Evolutionary conservation across 2,888 invertebrate genomes (phyloP).

Genomic region (Drosophila neoperkinsi): DNA sequence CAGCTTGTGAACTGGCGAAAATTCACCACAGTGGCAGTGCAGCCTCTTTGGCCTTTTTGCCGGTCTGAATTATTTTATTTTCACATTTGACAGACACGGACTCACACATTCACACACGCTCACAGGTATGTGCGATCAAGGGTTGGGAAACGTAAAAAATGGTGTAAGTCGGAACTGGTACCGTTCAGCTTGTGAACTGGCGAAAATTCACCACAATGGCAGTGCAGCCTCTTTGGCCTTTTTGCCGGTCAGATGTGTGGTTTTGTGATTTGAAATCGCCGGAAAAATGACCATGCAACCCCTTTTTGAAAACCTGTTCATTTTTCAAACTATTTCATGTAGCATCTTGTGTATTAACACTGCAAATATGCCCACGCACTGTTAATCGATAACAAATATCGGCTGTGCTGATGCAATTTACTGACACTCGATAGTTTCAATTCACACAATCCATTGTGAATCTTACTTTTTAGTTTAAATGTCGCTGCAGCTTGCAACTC

Average conservation of each 20-base stretch:
- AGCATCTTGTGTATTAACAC: background rate
- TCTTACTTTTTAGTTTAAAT: background rate
- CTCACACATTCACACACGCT: conserved; percentile 22
- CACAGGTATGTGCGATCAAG: conserved; percentile 12
- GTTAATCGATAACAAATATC: background rate
- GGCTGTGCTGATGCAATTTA: background rate
- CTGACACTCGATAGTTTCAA: background rate
- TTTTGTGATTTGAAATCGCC: background rate
- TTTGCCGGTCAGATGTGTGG: too few relatives aligned
- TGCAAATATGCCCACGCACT: background rate
- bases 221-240: background rate
- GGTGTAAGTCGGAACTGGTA: conserved; percentile 2
- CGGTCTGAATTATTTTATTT: conserved; percentile 49
- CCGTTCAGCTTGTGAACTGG: background rate
- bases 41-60: background rate
- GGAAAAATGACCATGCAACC: background rate
- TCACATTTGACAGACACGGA: conserved; percentile 55
- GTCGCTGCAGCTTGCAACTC: background rate
- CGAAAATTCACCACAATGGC: conserved; percentile 2
- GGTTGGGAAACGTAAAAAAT: conserved; percentile 18
- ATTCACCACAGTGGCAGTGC: background rate
- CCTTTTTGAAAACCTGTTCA: background rate
- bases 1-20: background rate
- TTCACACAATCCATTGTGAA: background rate
- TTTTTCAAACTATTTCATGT: background rate